Evolutionary conservation across 35 echinoderm and acorn worm genomes (phyloP), one percentile per base, ranked within the genome.

Genomic region (Ophioderma brevispina): DNA sequence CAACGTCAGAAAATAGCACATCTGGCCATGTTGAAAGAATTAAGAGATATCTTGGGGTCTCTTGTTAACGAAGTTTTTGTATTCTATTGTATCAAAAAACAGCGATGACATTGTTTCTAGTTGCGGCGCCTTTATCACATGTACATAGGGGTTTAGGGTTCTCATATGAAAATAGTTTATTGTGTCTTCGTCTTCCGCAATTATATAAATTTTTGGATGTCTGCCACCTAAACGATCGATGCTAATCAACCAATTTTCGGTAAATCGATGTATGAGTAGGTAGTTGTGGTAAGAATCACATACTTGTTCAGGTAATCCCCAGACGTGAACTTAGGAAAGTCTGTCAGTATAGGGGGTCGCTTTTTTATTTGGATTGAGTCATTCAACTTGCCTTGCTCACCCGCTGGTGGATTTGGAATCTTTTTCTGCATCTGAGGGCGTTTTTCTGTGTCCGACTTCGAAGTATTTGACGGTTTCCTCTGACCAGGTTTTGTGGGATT

Each of bases 61-160:
- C 39, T 93, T 97, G 88, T 97, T 93, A 55, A 93, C 90, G n/a
- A 97, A 90, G 35, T 91, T 92, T 34, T 87, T 97, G 85, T 97
- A 93, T 35, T 91, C 93, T 33, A 80, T 87, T 10, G 93, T 85
- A 38, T 90, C 37, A 63, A 91, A 90, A 37, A 90, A 31, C 1
- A 90, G 64, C 13, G 76, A 81, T 32, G 78, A 76, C 1, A 42
- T 77, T 2, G 77, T 35, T 10, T 78, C 31, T 1, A 70, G 28
- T 13, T 70, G 15, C 28, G 59, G 59, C 4, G 59, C 10, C n/a
- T 70, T 70, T 8, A 70, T 30, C 28, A 70, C 28, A 70, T 70
- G 15, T 15, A 70, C 59, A 4, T 70, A 25, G 10, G 5, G 5
- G 3, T 25, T 25, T 25, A 70, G 5, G 15, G 23, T 70, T 30